Evolutionary conservation across 2,888 invertebrate species (phyloP), one percentile per base, ranked within the genome.

Genomic region (Pilophorus perplexus): DNA sequence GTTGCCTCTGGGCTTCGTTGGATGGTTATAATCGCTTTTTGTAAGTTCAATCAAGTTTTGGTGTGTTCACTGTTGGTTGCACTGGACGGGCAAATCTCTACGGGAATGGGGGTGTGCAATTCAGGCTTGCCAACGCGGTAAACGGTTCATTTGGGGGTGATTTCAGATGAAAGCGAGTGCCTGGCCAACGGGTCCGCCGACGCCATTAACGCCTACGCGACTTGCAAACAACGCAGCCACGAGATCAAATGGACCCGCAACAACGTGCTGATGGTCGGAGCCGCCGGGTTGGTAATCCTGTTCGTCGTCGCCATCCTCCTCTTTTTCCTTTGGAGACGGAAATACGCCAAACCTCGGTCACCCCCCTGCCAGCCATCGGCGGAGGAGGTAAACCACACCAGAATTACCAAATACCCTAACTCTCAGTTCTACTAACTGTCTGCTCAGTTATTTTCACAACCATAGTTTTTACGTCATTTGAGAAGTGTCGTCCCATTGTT

Each of bases 271-370:
- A 28, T 68, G 10, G 16, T 70, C 10, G 64, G 52, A 14, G 62
- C 54, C 14, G 38, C 55, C 42, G 64, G 62, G 3, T n/a, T 66
- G 10, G 64, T 18, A 12, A 6, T 66, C 16, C 46, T 69, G 40
- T 25, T 69, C 37, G 33, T 71, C 14, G 44, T 66, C 33, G 67
- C 68, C 40, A 33, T 64, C 27, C 28, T 71, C 27, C 66, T 71
- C 28, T 64, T 65, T 14, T 38, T 69, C 23, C 64, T 68, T 23
- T 71, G 71, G 71, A 64, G 70, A 67, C 46, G 69, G 48, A 54
- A 64, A 23, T 64, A 69, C 27, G 25, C 67, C 44, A 46, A 48
- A 10, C 67, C 64, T 8, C 33, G 37, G 40, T 54, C 48, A 4
- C 67, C 40, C 12, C 67, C 68, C 22, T 46, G 25, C 14, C 54